Evolutionary conservation across 1,140 invertebrate species (phyloP).

Genomic region (Pseudomyrmex concolor): DNA sequence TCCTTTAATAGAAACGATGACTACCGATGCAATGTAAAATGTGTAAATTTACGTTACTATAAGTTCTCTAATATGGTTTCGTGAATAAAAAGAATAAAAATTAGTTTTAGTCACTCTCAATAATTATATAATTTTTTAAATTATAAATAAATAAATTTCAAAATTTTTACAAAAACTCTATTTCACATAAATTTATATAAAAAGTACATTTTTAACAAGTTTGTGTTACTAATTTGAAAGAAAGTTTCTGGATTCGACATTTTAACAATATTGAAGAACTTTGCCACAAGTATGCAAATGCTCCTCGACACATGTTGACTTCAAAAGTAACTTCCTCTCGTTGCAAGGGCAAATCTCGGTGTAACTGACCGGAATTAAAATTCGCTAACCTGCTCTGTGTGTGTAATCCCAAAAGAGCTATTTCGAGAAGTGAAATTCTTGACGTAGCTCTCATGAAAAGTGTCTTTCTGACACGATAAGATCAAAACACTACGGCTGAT

Average conservation of each 20-base stretch:
- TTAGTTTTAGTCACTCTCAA: not conserved
- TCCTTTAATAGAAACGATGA: not conserved
- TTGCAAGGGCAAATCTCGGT: constrained; percentile 38
- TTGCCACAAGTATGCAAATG: constrained; percentile 41
- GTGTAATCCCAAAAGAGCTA: constrained; percentile 15
- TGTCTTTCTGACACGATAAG: constrained; percentile 12
- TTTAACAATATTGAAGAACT: constrained; percentile 3
- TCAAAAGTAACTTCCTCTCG: constrained; percentile 39
- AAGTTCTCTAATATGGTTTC: not conserved
- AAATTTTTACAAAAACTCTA: not conserved
- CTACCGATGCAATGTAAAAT: constrained; percentile 45
- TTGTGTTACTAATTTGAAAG: constrained; percentile 15
- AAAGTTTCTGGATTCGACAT: constrained; percentile 11
- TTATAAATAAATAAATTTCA: constrained; percentile 2
- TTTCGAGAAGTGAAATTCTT: constrained; percentile 48
- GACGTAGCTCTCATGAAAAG: constrained; percentile 27
- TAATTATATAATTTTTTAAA: constrained; percentile 1
- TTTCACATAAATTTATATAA: not conserved
- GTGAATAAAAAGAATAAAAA: constrained; percentile 1
- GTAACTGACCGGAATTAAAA: constrained; percentile 53
- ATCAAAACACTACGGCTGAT: constrained; percentile 39
- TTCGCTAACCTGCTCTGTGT: constrained; percentile 20
- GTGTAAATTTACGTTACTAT: constrained; percentile 11
- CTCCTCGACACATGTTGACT: constrained; percentile 9
- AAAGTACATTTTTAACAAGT: not conserved